phyloP scores from a whole-genome alignment of 2,797 vertebrate species.

The Cirrhinus mrigala region DNA sequence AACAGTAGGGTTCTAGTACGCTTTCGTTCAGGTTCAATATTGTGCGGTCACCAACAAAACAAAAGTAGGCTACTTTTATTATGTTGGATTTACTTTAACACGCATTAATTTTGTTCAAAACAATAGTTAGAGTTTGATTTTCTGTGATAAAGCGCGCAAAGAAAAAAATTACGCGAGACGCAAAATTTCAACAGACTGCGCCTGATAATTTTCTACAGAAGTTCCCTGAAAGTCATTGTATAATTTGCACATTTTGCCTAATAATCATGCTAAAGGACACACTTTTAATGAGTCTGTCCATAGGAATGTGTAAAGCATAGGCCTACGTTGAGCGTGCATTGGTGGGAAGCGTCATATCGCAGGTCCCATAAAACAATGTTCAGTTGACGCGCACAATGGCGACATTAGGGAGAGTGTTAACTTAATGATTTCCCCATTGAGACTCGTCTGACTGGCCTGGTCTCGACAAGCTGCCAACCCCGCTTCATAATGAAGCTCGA shows the following conservation, averaged over 20 bases:
- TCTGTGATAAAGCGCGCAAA: neutral
- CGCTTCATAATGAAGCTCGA: constrained; percentile 85
- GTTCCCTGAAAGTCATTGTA: neutral
- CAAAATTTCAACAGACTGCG: neutral
- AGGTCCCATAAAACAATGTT: constrained; percentile 83
- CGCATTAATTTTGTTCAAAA: neutral
- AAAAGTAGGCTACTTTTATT: neutral
- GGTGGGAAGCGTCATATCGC: constrained; percentile 82
- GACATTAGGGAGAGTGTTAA: constrained; percentile 93
- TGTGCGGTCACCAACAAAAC: neutral
- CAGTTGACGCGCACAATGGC: constrained; percentile 81
- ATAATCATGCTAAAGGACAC: constrained; percentile 55
- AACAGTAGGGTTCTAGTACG: neutral
- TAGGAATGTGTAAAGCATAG: constrained; percentile 71
- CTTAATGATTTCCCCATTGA: constrained; percentile 93
- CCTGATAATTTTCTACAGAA: neutral
- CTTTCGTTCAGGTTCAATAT: neutral
- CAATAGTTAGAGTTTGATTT: neutral
- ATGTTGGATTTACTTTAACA: neutral
- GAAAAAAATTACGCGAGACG: neutral
- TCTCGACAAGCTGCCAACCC: constrained; percentile 89
- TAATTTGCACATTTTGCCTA: constrained; percentile 5
- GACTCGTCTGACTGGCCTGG: constrained; percentile 86
- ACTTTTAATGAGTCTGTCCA: constrained; percentile 66
- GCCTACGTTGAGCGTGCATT: constrained; percentile 70